phyloP scores from a whole-genome alignment of 2,888 invertebrate genomes.

The Eledone cirrhosa region DNA sequence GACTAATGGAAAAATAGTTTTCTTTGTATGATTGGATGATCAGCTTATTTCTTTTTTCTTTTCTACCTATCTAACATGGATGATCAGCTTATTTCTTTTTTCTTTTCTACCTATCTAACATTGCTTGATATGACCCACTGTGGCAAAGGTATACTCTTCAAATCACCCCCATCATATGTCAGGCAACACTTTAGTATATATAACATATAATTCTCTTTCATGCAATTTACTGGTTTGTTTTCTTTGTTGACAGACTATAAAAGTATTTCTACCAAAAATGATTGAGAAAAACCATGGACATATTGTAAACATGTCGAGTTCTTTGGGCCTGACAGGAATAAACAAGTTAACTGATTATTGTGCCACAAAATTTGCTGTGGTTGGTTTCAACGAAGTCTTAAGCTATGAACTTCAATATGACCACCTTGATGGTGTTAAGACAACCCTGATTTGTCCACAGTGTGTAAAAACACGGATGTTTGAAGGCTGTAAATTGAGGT shows the following conservation, averaged over 20 bases:
- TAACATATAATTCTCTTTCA: too few species aligned
- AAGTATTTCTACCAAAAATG: constrained; percentile 92
- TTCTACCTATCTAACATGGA: too few species aligned
- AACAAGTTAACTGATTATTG: constrained; percentile 78
- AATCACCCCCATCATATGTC: too few species aligned
- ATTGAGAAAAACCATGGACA: constrained; percentile 87
- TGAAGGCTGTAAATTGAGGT: constrained; percentile 77
- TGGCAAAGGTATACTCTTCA: too few species aligned
- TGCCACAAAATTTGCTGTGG: constrained; percentile 90
- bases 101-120: too few species aligned
- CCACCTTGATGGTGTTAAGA: constrained; percentile 75
- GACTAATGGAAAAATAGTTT: too few species aligned
- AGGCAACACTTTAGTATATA: too few species aligned
- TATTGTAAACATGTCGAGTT: constrained; percentile 90
- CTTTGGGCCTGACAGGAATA: constrained; percentile 83
- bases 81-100: too few species aligned
- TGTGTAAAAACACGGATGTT: constrained; percentile 98
- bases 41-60: too few species aligned
- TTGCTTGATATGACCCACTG: too few species aligned
- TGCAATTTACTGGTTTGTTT: not conserved
- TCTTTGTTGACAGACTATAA: constrained; percentile 79
- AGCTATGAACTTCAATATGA: constrained; percentile 65
- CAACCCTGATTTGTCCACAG: constrained; percentile 92
- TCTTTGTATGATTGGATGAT: too few species aligned
- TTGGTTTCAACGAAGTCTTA: constrained; percentile 90